Evolutionary conservation across 1,140 invertebrate genomes (phyloP).

Genomic region (Acyrthosiphon pisum): DNA sequence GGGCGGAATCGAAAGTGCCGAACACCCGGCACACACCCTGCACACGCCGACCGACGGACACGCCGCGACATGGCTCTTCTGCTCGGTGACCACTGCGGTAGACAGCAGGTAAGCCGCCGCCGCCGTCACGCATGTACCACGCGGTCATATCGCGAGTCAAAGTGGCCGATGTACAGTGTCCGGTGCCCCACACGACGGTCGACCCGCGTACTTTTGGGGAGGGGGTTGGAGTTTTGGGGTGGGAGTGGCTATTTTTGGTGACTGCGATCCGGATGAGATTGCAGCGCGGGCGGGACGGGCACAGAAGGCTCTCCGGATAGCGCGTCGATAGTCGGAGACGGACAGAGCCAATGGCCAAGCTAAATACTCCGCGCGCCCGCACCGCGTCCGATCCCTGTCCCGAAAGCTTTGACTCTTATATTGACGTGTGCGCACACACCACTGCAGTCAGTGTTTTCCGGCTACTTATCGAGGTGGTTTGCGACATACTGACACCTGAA

Average conservation of each 20-base stretch:
- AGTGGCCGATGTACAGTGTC: no score
- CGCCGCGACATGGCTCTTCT: conserved; percentile 53
- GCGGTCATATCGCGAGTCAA: not conserved
- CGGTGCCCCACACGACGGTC: not conserved
- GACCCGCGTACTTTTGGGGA: no score
- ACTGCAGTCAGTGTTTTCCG: not conserved
- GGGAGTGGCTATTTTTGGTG: not conserved
- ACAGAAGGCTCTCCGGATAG: not conserved
- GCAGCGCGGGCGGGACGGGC: not conserved
- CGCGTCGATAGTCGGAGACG: not conserved
- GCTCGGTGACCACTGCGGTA: conserved; percentile 52
- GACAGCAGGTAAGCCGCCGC: conserved; percentile 54
- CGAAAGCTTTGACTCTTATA: not conserved
- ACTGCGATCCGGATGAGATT: not conserved
- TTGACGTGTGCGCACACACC: not conserved
- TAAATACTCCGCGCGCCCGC: not conserved
- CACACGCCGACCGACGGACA: not conserved
- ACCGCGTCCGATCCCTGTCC: not conserved
- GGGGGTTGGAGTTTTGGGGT: not conserved
- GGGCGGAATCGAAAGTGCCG: not conserved
- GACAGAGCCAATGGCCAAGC: not conserved
- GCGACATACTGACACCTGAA: no score
- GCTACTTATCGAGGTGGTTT: not conserved
- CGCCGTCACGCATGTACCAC: not conserved
- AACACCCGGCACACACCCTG: not conserved